Evolutionary conservation across 2,113 vertebrate species (phyloP).

Genomic region (Poeciliopsis prolifica): DNA sequence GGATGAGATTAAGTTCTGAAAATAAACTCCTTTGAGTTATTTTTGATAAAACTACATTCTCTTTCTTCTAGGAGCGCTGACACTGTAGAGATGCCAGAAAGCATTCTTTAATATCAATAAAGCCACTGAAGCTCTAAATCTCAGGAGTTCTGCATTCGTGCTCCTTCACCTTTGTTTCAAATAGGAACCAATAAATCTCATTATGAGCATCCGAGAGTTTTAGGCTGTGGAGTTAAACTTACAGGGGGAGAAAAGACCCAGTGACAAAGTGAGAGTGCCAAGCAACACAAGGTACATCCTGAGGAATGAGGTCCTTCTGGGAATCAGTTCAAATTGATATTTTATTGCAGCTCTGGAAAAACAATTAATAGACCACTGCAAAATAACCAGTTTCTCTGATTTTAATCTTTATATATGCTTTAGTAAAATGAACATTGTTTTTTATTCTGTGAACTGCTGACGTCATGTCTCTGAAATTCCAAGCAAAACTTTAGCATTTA

Average conservation of each 20-base stretch:
- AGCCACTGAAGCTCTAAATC: background rate
- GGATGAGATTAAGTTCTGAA: background rate
- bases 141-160: background rate
- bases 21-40: background rate
- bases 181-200: background rate
- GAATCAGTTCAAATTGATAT: background rate
- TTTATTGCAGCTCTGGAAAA: background rate
- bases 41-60: background rate
- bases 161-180: background rate
- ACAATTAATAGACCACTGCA: too few relatives aligned
- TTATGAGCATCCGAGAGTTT: background rate
- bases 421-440: too few relatives aligned
- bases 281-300: background rate
- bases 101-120: background rate
- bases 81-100: background rate
- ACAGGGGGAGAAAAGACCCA: background rate
- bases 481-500: too few relatives aligned
- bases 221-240: background rate
- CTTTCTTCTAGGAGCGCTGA: background rate
- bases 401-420: too few relatives aligned
- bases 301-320: background rate
- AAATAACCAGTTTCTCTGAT: too few relatives aligned
- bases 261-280: background rate
- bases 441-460: too few relatives aligned
- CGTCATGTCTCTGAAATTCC: too few relatives aligned